Evolutionary conservation across 1,140 invertebrate species (phyloP).

Genomic region (Aphis gossypii): DNA sequence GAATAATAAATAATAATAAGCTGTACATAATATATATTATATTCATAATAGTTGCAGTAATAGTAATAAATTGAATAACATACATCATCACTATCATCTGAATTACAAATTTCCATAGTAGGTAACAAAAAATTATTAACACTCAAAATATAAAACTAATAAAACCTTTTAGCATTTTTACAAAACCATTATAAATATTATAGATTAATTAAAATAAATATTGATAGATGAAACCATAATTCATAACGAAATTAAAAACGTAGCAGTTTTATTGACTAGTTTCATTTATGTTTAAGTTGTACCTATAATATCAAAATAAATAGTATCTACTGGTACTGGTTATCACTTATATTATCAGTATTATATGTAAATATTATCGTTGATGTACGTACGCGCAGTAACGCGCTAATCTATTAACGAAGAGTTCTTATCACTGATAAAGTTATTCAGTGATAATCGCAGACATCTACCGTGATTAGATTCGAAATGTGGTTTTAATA

Average conservation of each 20-base stretch:
- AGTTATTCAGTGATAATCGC: too few species aligned
- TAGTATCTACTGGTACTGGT: too few species aligned
- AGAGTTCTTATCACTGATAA: too few species aligned
- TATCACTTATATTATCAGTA: not conserved
- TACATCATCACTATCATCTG: slow-evolving; percentile 26
- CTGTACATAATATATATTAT: not conserved
- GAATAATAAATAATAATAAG: not conserved
- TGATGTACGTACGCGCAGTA: too few species aligned
- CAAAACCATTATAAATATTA: not conserved
- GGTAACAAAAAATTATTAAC: not conserved
- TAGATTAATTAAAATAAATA: not conserved
- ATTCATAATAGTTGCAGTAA: not conserved
- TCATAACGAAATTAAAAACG: not conserved
- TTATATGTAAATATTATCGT: too few species aligned
- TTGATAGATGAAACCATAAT: not conserved
- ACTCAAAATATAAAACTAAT: not conserved
- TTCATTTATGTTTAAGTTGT: not conserved
- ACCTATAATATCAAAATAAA: not conserved
- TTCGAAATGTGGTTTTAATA: too few species aligned
- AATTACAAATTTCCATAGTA: slow-evolving; percentile 45
- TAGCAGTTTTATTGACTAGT: not conserved
- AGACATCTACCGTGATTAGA: too few species aligned
- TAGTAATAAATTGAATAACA: not conserved
- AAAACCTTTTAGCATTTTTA: not conserved
- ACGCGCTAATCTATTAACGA: too few species aligned